Conservation (phyloP, 1,140 invertebrate species). For the Pantala flavescens region DNA sequence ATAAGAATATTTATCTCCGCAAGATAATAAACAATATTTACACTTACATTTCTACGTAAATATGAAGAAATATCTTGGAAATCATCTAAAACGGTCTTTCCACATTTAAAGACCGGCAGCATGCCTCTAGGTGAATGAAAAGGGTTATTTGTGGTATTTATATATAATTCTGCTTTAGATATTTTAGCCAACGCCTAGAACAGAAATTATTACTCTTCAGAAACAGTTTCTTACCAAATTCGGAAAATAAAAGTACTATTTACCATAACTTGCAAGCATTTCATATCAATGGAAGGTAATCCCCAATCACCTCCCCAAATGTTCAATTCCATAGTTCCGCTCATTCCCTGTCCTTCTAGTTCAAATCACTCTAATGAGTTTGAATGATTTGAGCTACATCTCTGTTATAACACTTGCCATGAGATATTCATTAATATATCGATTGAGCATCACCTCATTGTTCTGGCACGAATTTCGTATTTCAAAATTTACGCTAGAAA, state of each 20-base stretch:
- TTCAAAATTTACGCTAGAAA: no score
- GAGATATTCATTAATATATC: no score
- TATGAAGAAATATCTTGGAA: conserved; percentile 54
- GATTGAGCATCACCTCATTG: no score
- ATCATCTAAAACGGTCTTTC: conserved; percentile 43
- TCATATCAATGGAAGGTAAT: conserved; percentile 65
- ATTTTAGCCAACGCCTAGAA: conserved; percentile 64
- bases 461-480: no score
- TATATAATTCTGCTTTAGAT: conserved; percentile 52
- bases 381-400: no score
- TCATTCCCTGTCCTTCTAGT: neutral
- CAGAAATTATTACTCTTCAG: conserved; percentile 25
- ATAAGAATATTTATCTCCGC: no score
- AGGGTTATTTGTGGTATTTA: conserved; percentile 56
- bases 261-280: conserved; percentile 70
- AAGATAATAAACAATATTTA: conserved; percentile 20
- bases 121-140: conserved; percentile 52
- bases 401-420: no score
- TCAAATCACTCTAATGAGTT: no score
- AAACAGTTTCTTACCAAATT: neutral
- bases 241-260: conserved; percentile 27
- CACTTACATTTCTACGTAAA: conserved; percentile 42
- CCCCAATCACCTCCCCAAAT: conserved; percentile 77
- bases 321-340: conserved; percentile 46
- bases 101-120: conserved; percentile 56